Base-by-base conservation (phyloP, 2,113 vertebrate species). In the Hyperoodon ampullatus region DNA sequence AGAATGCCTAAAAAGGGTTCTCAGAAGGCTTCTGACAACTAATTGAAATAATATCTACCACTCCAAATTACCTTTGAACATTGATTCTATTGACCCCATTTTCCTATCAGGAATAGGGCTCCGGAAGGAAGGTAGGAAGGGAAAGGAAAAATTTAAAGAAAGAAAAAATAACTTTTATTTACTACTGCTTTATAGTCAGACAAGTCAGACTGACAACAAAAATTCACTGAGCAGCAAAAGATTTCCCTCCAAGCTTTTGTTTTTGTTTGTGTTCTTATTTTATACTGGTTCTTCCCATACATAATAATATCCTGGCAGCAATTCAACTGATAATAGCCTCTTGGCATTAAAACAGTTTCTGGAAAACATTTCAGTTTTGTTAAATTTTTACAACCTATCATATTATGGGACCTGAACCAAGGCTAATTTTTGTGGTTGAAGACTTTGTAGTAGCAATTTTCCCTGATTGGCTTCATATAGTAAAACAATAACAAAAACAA, bases 261-360 rank as follows among this genome's bases (percentile, higher is more conserved):
- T 81, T 92, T 88, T 93, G 53, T 92, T 94, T 92, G 14, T 50
- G 44, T 58, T 61, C 35, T 74, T 61, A 58, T 55, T 95, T 96
- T 96, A 82, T 1, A 82, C 66, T 16, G 18, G 2, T 61, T 65
- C 24, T 78, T 61, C 35, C 44, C 35, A 88, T 18, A 39, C 15
- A 24, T 84, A 86, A 55, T 87, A 94, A 72, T 70, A 28, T 63
- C 35, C 28, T 96, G 81, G 53, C 42, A 92, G n/a, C 81, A 89
- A 42, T 12, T 71, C 13, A 91, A 14, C 42, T 92, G 16, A 82
- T 83, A 90, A 83, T 10, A 87, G 55, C 21, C 53, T 88, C 3
- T 21, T 84, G 61, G n/a, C 68, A 66, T 68, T 86, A 9, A 93
- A 70, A 61, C 5, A 58, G 66, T 92, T 91, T 93, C 42, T 78